phyloP scores from a whole-genome alignment of 2,888 invertebrate species.

The Meganola albula region DNA sequence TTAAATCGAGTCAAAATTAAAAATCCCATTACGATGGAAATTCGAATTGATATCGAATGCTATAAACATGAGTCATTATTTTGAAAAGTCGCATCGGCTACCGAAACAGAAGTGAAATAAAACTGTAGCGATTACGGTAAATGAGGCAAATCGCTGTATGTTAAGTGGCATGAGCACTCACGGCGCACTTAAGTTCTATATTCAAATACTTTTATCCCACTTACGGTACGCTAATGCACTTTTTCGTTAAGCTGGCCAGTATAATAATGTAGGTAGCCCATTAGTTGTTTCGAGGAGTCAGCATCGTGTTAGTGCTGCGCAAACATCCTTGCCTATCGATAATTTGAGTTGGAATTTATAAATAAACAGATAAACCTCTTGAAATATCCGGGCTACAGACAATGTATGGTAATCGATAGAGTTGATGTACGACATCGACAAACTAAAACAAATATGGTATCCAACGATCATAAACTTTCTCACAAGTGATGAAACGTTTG shows the following conservation, averaged over 20 bases:
- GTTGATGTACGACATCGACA: constrained; percentile 25
- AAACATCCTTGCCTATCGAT: constrained; percentile 32
- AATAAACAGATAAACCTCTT: constrained; percentile 12
- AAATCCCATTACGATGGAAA: constrained; percentile 35
- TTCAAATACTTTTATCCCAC: constrained; percentile 73
- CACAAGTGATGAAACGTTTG: constrained; percentile 43
- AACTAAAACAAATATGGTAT: constrained; percentile 47
- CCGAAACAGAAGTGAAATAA: constrained; percentile 43
- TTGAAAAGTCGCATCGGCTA: constrained; percentile 33
- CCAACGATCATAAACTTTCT: constrained; percentile 50
- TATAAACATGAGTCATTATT: constrained; percentile 39
- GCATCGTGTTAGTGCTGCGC: constrained; percentile 39
- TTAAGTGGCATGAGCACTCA: constrained; percentile 66
- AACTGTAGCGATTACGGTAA: constrained; percentile 58
- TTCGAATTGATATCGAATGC: constrained; percentile 39
- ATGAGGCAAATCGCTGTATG: constrained; percentile 62
- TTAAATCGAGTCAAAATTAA: constrained; percentile 33
- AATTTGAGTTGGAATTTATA: constrained; percentile 18
- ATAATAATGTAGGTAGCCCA: constrained; percentile 62
- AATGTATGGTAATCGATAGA: constrained; percentile 23
- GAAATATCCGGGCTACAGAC: constrained; percentile 5
- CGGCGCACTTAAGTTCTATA: constrained; percentile 65
- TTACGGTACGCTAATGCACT: constrained; percentile 70
- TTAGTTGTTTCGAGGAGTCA: constrained; percentile 58
- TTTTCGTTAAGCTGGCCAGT: constrained; percentile 65